phyloP scores from a whole-genome alignment of 23 tunicate genomes.

The Trididemnum nubilum region DNA sequence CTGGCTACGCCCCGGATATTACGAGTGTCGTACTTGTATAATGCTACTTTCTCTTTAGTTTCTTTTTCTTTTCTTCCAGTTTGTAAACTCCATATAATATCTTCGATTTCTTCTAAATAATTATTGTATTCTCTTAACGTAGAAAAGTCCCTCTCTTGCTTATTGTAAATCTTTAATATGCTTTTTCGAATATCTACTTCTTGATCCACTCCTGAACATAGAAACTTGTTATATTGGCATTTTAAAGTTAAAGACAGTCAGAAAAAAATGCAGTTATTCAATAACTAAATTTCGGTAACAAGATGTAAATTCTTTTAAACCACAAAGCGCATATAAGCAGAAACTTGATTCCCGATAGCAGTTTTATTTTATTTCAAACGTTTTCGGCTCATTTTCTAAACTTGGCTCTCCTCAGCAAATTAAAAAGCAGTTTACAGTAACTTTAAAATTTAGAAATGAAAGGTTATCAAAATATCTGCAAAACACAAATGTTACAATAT shows the following conservation, averaged over 20 bases:
- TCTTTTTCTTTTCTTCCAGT: conserved; percentile 65
- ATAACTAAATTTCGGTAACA: neutral
- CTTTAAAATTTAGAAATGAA: too few species aligned
- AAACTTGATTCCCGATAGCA: too few species aligned
- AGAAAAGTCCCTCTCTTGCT: conserved; percentile 68
- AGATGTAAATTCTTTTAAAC: too few species aligned
- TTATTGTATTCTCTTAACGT: conserved; percentile 72
- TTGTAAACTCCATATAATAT: conserved; percentile 60
- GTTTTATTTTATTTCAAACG: too few species aligned
- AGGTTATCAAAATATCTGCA: too few species aligned
- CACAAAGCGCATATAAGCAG: too few species aligned
- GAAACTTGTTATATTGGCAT: too few species aligned
- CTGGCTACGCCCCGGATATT: too few species aligned
- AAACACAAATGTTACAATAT: too few species aligned
- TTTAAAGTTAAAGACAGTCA: neutral
- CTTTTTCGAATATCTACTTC: conserved; percentile 86
- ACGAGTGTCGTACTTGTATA: conserved; percentile 70
- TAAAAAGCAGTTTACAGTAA: too few species aligned
- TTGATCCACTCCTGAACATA: conserved; percentile 75
- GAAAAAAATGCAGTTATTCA: neutral
- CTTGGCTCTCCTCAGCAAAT: too few species aligned
- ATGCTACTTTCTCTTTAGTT: conserved; percentile 60
- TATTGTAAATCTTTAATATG: conserved; percentile 68
- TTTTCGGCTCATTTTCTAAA: too few species aligned
- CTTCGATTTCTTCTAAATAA: conserved; percentile 83